A percentile compares a stretch with the other conserved stretches of the same genome.
Evolutionary conservation across 1,140 invertebrate genomes (phyloP).

Genomic region (Drosophila seguyi): DNA sequence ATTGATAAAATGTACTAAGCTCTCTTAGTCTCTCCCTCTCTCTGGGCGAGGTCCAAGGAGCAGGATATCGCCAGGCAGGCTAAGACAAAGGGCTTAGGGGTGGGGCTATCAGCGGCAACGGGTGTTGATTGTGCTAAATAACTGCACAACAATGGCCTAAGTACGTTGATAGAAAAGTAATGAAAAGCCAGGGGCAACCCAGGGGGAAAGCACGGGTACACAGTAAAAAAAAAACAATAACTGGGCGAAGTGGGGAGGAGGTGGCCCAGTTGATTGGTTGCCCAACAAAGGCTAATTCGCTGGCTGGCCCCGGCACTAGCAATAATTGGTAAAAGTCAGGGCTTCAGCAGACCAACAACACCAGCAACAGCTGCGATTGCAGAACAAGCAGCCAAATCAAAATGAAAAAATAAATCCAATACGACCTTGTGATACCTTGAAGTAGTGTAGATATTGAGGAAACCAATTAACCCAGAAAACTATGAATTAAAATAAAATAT

Average conservation of each 20-base stretch:
- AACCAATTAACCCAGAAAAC: not conserved
- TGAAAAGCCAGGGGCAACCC: constrained; percentile 60
- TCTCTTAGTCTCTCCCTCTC: constrained; percentile 13
- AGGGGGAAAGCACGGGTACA: constrained; percentile 6
- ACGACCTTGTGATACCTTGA: not conserved
- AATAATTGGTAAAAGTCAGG: constrained; percentile 81
- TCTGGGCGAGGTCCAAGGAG: constrained; percentile 8
- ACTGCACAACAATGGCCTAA: constrained; percentile 82
- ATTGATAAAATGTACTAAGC: constrained; percentile 75
- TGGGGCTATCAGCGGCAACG: constrained; percentile 69
- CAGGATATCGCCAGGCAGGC: constrained; percentile 7
- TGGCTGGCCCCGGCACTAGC: constrained; percentile 69
- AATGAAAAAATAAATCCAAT: not conserved
- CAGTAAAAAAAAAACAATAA: not conserved
- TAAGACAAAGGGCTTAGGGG: constrained; percentile 8
- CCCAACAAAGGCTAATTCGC: constrained; percentile 82
- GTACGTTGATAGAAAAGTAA: constrained; percentile 84
- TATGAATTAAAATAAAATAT: no score
- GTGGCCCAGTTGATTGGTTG: constrained; percentile 70
- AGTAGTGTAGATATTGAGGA: no score
- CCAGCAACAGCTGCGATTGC: constrained; percentile 36
- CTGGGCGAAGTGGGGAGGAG: not conserved
- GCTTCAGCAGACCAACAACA: constrained; percentile 38
- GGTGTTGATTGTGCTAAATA: constrained; percentile 83
- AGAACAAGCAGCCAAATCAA: constrained; percentile 34